Base-by-base conservation (phyloP, 2,113 vertebrate species). In the Cebus imitator region DNA sequence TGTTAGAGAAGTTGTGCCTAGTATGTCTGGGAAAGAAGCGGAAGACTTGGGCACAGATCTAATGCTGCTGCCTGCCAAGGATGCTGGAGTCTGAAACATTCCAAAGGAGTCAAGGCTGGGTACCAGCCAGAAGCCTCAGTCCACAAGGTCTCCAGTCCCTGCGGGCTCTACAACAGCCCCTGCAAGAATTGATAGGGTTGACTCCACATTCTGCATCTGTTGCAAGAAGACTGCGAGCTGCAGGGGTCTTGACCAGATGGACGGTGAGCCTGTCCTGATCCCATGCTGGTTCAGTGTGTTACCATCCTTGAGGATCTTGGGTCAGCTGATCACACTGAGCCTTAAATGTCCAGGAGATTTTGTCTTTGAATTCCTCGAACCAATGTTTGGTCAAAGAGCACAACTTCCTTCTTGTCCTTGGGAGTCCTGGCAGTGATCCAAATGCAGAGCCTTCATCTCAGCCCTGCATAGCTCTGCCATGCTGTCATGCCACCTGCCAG, bases 191-290 rank as follows among this genome's bases (percentile, higher is more conserved):
- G 97, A 99, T 99, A 98, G 99, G 82, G 99, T 99, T 8, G 99
- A 99, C 90, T 99, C 99, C 1, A 99, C 99, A 97, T 99, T 99
- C 99, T 99, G 99, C 99, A 99, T 99, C 99, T 99, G 99, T 98
- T 99, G 99, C 97, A 99, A 98, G 98, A 99, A 99, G 96, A 99
- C 98, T 0, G 99, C 99, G 95, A 99, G 99, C 98, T 99, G 99
- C 97, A 99, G 98, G 99, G 9, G 99, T 99, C 98, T 99, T 99
- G 98, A 99, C 99, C 96, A 99, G 98, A 88, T 99, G 99, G 57
- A 99, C 99, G 27, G 99, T 99, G 97, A 99, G 99, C 81, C 99
- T 99, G 92, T 99, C 99, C 98, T 99, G 98, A 99, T 99, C 96
- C 99, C 99, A 2, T 99, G 99, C 98, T 99, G 99, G 97, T 98